These are phyloP conservation scores for Drosophila algonquin DNA, from an alignment of 2,888 invertebrate genomes.

Conservation along the genomic window DNA sequence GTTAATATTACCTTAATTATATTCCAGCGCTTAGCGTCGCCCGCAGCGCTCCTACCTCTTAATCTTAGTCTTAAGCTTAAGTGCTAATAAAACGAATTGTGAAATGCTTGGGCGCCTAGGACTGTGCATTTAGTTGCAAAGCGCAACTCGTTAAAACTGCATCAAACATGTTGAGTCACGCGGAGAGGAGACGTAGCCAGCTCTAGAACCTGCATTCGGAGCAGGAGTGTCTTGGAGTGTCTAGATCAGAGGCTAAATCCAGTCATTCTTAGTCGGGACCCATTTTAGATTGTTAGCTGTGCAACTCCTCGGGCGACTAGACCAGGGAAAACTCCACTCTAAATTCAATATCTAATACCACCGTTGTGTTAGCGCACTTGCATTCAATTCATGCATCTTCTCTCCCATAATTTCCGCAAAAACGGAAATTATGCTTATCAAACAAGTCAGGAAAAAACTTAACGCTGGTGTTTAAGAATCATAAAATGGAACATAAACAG, in stretches of 20 bases:
- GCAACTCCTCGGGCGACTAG: no score
- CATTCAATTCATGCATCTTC: no score
- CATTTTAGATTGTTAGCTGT: no score
- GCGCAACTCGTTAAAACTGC: slow-evolving; percentile 39
- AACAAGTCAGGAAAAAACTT: background rate
- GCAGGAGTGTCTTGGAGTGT: background rate
- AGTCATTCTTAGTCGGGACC: background rate
- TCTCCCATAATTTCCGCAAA: background rate
- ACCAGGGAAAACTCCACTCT: background rate
- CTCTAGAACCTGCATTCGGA: background rate
- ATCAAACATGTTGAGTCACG: slow-evolving; percentile 37
- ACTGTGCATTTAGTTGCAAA: slow-evolving; percentile 62
- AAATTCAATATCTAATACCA: no score
- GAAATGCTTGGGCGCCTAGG: slow-evolving; percentile 50
- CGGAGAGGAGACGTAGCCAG: slow-evolving; percentile 8
- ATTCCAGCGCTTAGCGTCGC: slow-evolving; percentile 44
- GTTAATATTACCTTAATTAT: slow-evolving; percentile 60
- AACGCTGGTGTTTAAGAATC: background rate
- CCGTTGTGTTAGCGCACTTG: no score
- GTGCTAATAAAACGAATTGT: slow-evolving; percentile 73
- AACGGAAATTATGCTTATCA: background rate
- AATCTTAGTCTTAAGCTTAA: slow-evolving; percentile 60
- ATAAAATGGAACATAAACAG: background rate
- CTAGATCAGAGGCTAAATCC: no score
- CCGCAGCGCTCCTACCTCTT: slow-evolving; percentile 58